These are phyloP conservation scores for Antheraea assamensis DNA, from an alignment of 2,888 invertebrate species.

Conservation along the genomic window DNA sequence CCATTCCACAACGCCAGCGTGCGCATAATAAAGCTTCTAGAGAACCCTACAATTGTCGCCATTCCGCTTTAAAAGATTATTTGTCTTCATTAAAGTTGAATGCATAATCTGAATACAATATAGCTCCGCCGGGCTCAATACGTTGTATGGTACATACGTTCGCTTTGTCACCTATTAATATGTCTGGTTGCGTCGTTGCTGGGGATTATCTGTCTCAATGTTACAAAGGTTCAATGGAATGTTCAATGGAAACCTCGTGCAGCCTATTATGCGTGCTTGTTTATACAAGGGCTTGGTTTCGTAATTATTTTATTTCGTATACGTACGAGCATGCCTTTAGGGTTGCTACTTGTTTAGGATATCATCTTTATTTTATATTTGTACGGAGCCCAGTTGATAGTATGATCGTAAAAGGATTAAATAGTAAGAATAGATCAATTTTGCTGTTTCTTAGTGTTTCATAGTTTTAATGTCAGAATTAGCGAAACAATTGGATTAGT, in stretches of 20 bases:
- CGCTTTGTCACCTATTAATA: background rate
- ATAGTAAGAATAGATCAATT: too few relatives aligned
- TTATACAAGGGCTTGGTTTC: constrained; percentile 11
- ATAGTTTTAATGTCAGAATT: too few relatives aligned
- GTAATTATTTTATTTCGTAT: constrained; percentile 7
- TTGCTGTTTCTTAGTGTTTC: too few relatives aligned
- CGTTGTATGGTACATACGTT: background rate
- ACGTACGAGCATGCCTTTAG: background rate
- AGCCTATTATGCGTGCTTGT: constrained; percentile 5
- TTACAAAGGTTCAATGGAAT: constrained; percentile 11
- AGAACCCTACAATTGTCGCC: too few relatives aligned
- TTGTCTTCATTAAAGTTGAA: background rate
- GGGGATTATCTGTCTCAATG: constrained; percentile 9
- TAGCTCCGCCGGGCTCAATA: background rate
- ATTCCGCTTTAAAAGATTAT: background rate
- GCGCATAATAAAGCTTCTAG: too few relatives aligned
- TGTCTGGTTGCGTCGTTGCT: background rate
- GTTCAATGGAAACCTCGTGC: constrained; percentile 5
- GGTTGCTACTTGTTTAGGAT: background rate
- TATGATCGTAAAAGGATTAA: too few relatives aligned
- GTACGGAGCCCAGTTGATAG: too few relatives aligned
- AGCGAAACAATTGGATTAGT: too few relatives aligned
- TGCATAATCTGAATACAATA: background rate
- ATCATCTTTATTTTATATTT: too few relatives aligned
- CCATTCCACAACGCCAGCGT: too few relatives aligned